Conservation (phyloP, 2,797 vertebrate genomes). For the Thripadectes ignobilis region DNA sequence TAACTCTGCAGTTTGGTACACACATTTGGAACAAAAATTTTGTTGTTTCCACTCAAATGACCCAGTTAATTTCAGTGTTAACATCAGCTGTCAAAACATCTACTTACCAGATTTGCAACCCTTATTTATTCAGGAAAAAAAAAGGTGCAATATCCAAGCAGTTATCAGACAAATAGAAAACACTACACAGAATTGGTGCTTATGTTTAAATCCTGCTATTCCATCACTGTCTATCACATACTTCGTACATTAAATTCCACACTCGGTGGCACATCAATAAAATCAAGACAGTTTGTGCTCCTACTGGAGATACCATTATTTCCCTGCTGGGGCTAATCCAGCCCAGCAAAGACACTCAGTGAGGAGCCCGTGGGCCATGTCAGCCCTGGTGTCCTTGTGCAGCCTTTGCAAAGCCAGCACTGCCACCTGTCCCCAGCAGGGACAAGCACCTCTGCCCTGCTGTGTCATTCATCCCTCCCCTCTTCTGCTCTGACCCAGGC, state of each 20-base stretch:
- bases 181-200: neutral
- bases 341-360: neutral
- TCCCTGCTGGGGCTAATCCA: neutral
- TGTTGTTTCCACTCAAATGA: slow-evolving; percentile 33
- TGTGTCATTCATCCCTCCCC: neutral
- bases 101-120: slow-evolving; percentile 15
- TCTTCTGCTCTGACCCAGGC: neutral
- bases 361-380: rapidly evolving
- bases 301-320: neutral
- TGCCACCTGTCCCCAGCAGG: neutral
- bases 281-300: neutral
- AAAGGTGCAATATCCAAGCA: neutral
- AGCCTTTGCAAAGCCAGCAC: neutral
- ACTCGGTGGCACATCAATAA: neutral
- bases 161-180: slow-evolving; percentile 4
- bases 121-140: slow-evolving; percentile 34
- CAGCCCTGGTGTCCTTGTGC: neutral
- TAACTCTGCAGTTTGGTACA: neutral
- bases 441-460: neutral
- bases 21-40: slow-evolving; percentile 18
- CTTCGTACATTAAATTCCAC: neutral
- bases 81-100: slow-evolving; percentile 44
- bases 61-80: slow-evolving; percentile 45
- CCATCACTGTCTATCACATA: neutral
- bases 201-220: neutral